Conservation (phyloP, 1,140 invertebrate species). For the Drosophila tropicalis region DNA sequence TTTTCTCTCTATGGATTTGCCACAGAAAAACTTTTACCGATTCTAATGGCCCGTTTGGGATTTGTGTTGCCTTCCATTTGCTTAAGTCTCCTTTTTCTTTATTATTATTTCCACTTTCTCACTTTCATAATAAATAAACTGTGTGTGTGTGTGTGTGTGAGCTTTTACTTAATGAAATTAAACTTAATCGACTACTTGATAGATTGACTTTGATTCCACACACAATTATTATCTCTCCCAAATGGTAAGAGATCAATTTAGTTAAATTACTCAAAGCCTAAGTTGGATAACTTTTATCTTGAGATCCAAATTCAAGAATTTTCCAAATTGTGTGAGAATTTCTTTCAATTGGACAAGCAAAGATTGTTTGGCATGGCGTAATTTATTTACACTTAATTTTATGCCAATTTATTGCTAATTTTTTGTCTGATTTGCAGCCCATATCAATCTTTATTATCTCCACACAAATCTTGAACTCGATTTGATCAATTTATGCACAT, state of each 20-base stretch:
- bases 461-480: conserved; percentile 9
- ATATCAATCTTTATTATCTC: conserved; percentile 7
- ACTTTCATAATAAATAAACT: not conserved
- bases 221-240: not conserved
- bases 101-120: conserved; percentile 16
- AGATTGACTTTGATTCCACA: conserved; percentile 2
- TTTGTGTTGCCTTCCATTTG: conserved; percentile 49
- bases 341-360: no score
- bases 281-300: no score
- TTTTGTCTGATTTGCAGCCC: conserved; percentile 1
- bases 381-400: conserved; percentile 4
- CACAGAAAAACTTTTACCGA: conserved; percentile 36
- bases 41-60: conserved; percentile 67
- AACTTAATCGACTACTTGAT: conserved; percentile 45
- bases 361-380: not conserved
- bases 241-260: not conserved
- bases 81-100: conserved; percentile 12
- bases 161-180: conserved; percentile 80
- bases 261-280: no score
- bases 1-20: conserved; percentile 45
- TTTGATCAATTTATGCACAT: conserved; percentile 8
- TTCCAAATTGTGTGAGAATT: no score
- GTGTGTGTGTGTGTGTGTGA: not conserved
- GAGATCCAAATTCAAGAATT: no score
- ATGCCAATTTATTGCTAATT: conserved; percentile 13